A percentile compares a stretch with the other conserved stretches of the same genome.
These are phyloP conservation scores for Agrochola lychnidis DNA, from an alignment of 2,888 invertebrate species.

Conservation along the genomic window DNA sequence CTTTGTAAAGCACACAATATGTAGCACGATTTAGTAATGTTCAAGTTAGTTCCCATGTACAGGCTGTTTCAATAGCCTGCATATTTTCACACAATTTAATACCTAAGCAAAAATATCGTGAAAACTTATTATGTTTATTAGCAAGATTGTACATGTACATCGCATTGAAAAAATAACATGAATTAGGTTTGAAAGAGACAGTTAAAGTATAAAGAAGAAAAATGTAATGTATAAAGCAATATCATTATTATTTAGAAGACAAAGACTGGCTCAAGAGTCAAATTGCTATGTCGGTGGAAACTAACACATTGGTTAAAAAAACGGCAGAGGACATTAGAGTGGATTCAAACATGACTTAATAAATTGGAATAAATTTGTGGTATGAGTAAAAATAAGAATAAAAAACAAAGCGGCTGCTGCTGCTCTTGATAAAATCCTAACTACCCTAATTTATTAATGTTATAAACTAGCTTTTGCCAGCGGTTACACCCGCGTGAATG, in stretches of 20 bases:
- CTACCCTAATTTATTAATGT: no score
- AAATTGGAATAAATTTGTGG: background rate
- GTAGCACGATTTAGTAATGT: slow-evolving; percentile 1
- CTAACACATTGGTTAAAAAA: background rate
- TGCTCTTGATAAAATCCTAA: background rate
- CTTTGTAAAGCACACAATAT: slow-evolving; percentile 7
- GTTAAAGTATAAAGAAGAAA: background rate
- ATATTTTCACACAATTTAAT: slow-evolving; percentile 9
- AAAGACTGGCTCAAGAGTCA: no score
- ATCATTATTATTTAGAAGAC: background rate
- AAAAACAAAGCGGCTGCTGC: no score
- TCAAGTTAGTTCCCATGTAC: slow-evolving; percentile 4
- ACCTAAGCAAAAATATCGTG: slow-evolving; percentile 21
- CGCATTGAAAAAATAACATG: background rate
- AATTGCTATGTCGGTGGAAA: background rate
- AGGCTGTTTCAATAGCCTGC: slow-evolving; percentile 7
- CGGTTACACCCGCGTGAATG: no score
- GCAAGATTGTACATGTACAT: background rate
- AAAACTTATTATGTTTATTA: background rate
- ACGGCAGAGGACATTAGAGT: background rate
- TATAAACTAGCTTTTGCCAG: background rate
- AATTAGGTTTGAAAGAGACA: background rate
- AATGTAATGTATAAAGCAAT: no score
- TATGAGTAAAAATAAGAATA: background rate
- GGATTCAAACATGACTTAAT: background rate